Evolutionary conservation across 2,888 invertebrate species (phyloP), one percentile per base, ranked within the genome.

Genomic region (Copidosoma aretas): DNA sequence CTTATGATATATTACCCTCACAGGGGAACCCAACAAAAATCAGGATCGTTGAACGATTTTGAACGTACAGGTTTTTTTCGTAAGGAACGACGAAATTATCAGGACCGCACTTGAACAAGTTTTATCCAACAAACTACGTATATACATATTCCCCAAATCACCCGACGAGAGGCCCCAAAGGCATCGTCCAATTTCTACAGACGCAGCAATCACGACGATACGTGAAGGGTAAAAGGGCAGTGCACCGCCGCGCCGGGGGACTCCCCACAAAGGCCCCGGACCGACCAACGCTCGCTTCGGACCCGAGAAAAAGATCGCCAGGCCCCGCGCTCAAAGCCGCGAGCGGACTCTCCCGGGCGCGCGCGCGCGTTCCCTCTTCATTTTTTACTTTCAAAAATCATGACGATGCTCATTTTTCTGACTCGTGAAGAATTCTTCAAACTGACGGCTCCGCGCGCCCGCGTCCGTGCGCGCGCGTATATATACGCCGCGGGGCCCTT

Each of bases 371-470:
- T 67, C 79, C 76, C 75, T 32, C 75, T 73, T 75, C 76, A 75
- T 79, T 83, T 83, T 83, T 83, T 83, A 83, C 83, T 83, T 83
- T 83, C 83, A 83, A 83, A 83, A 83, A 83, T 82, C 83, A 83
- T 83, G 83, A 83, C 83, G 82, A 81, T 82, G 83, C 83, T 83
- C 82, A 83, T 83, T 83, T 82, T 82, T 83, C 82, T 82, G 82
- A 81, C 82, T 83, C 81, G 81, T 80, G 81, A 82, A 82, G 82
- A 83, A 82, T 83, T 82, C 82, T 82, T 82, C 79, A 82, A 81
- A 82, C 46, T 68, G 64, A 71, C 65, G 64, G 64, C 51, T 32
- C 41, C 39, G 65, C 61, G 58, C 58, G 56, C 52, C 64, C 56
- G 46, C 53, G 52, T 41, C 10, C 32, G 17, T 21, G 39, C 21